A percentile compares a stretch with the other conserved stretches of the same genome.
Evolutionary conservation across 1,140 invertebrate species (phyloP).

Genomic region (Zelostemma sp.): DNA sequence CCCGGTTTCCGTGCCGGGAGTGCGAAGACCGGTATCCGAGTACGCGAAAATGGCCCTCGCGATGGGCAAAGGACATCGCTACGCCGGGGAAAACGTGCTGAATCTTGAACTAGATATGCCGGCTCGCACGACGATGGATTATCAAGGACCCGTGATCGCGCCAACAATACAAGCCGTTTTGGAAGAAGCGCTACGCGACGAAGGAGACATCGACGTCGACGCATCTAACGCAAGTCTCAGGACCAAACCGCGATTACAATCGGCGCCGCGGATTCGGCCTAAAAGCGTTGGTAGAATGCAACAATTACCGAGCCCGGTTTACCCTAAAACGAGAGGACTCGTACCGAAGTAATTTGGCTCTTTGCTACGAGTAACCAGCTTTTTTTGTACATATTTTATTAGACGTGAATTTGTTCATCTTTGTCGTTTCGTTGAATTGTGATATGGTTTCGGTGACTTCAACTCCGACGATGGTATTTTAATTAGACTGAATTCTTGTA

Average conservation of each 20-base stretch:
- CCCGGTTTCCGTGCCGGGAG: conserved; percentile 76
- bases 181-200: conserved; percentile 79
- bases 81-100: conserved; percentile 86
- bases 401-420: conserved; percentile 29
- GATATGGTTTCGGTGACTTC: conserved; percentile 35
- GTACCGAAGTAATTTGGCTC: conserved; percentile 71
- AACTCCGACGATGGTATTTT: conserved; percentile 11
- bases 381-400: conserved; percentile 45
- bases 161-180: conserved; percentile 81
- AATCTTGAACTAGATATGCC: conserved; percentile 86
- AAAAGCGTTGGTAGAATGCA: conserved; percentile 61
- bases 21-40: conserved; percentile 80
- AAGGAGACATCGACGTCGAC: conserved; percentile 80
- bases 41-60: conserved; percentile 77
- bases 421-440: conserved; percentile 36
- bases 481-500: conserved; percentile 54
- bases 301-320: conserved; percentile 62
- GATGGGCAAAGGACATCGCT: conserved; percentile 73
- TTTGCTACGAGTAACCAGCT: conserved; percentile 12
- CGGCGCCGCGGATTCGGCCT: conserved; percentile 54
- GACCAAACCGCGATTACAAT: conserved; percentile 56
- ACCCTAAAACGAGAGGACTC: conserved; percentile 73
- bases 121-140: conserved; percentile 83
- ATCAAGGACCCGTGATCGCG: conserved; percentile 79
- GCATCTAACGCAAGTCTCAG: conserved; percentile 66